Percentiles rank a stretch among this genome's conserved stretches.
phyloP scores from a whole-genome alignment of 1,140 invertebrate species.

The Onthophagus taurus region DNA sequence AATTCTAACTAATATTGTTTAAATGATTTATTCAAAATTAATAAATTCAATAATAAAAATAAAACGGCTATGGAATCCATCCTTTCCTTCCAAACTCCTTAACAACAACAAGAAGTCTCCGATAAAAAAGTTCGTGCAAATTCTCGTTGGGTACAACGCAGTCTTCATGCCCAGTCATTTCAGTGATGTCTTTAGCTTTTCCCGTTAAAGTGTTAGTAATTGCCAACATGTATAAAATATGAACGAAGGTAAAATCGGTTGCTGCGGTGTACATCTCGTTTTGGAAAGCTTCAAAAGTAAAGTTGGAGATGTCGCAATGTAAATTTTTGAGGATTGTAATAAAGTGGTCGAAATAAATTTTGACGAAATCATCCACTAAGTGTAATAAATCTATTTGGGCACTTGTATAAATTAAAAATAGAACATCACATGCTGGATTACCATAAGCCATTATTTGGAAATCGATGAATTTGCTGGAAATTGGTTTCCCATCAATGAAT shows the following conservation, averaged over 20 bases:
- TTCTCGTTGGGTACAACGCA: background rate
- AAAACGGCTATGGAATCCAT: conserved; percentile 8
- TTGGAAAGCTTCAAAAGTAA: background rate
- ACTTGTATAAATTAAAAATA: conserved; percentile 46
- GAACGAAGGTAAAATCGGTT: background rate
- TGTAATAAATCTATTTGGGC: conserved; percentile 33
- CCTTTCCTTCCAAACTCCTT: conserved; percentile 1
- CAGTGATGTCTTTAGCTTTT: background rate
- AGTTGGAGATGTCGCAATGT: conserved; percentile 16
- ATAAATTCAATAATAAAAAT: too few relatives aligned
- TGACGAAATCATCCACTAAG: conserved; percentile 38
- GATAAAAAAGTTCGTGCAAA: background rate
- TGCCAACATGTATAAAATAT: conserved; percentile 17
- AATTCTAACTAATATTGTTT: too few relatives aligned
- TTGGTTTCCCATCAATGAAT: conserved; percentile 34
- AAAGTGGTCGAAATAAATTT: conserved; percentile 42
- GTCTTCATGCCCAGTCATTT: background rate
- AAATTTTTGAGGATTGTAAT: conserved; percentile 26
- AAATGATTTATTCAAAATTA: too few relatives aligned
- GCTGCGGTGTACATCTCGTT: background rate
- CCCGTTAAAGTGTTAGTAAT: background rate
- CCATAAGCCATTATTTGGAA: conserved; percentile 47
- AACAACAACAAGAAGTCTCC: background rate
- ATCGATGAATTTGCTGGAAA: conserved; percentile 47
- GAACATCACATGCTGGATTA: conserved; percentile 43